These are phyloP conservation scores for Diorhabda carinulata DNA, from an alignment of 1,140 invertebrate species.

Conservation along the genomic window DNA sequence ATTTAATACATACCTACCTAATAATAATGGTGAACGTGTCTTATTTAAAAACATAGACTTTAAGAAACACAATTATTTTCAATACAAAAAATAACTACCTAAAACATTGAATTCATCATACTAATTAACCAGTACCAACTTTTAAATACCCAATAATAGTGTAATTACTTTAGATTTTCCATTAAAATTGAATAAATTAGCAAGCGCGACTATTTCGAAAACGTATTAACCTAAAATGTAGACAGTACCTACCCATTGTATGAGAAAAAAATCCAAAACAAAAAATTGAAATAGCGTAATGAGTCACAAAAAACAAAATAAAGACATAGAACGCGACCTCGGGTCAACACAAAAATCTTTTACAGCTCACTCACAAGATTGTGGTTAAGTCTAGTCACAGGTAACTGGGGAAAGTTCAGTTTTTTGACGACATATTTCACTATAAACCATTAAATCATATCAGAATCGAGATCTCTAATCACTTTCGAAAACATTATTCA, in stretches of 20 bases:
- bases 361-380: slow-evolving; percentile 12
- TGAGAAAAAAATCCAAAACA: slow-evolving; percentile 8
- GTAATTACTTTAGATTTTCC: background rate
- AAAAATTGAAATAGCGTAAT: slow-evolving; percentile 17
- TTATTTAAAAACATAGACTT: background rate
- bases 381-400: slow-evolving; percentile 15
- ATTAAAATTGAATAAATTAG: background rate
- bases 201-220: background rate
- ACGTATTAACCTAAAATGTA: background rate
- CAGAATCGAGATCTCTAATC: background rate
- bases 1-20: background rate
- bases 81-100: background rate
- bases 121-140: background rate
- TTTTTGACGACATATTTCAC: slow-evolving; percentile 16
- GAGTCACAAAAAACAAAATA: slow-evolving; percentile 25
- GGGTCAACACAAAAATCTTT: slow-evolving; percentile 10
- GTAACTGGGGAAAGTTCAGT: slow-evolving; percentile 16
- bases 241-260: slow-evolving; percentile 22
- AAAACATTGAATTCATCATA: background rate
- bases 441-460: background rate
- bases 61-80: background rate
- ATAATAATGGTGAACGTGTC: background rate
- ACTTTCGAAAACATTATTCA: background rate
- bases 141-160: background rate
- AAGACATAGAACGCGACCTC: slow-evolving; percentile 12